Evolutionary conservation across 2,888 invertebrate genomes (phyloP).

Genomic region (Apodemia mormo): DNA sequence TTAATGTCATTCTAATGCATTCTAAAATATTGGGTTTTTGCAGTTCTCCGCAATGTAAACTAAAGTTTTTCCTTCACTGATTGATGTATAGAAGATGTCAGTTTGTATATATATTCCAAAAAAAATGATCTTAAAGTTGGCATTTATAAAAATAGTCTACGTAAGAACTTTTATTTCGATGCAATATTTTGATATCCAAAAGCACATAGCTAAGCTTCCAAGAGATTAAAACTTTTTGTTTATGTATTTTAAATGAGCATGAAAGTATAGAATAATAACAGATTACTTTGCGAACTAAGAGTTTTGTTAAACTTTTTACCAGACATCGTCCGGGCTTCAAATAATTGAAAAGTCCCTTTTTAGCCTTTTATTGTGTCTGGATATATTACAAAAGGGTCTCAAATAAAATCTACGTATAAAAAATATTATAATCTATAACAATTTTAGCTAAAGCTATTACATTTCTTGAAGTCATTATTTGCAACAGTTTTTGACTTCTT

Average conservation of each 20-base stretch:
- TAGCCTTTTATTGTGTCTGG: slow-evolving; percentile 27
- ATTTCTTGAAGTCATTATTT: too few relatives aligned
- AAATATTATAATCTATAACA: too few relatives aligned
- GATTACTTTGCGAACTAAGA: slow-evolving; percentile 32
- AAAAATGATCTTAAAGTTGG: too few relatives aligned
- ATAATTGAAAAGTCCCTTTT: slow-evolving; percentile 29
- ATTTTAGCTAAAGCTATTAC: too few relatives aligned
- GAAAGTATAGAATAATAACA: slow-evolving; percentile 32
- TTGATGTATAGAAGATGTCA: too few relatives aligned
- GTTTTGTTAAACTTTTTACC: slow-evolving; percentile 29
- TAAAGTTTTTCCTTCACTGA: too few relatives aligned
- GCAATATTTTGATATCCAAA: not conserved
- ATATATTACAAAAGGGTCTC: slow-evolving; percentile 22
- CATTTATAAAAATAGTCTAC: too few relatives aligned
- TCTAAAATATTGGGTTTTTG: too few relatives aligned
- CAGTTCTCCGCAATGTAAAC: too few relatives aligned
- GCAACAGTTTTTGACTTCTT: too few relatives aligned
- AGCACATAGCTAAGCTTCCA: slow-evolving; percentile 25
- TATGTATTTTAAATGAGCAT: slow-evolving; percentile 32
- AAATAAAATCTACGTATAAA: not conserved
- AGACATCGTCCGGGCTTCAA: slow-evolving; percentile 23
- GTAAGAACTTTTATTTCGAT: not conserved
- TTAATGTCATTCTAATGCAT: too few relatives aligned
- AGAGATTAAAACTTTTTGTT: slow-evolving; percentile 35
- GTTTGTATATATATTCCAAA: too few relatives aligned